Percentiles rank a stretch among this genome's conserved stretches.
Evolutionary conservation across 2,797 vertebrate genomes (phyloP).

Genomic region (Spatula versicolor): DNA sequence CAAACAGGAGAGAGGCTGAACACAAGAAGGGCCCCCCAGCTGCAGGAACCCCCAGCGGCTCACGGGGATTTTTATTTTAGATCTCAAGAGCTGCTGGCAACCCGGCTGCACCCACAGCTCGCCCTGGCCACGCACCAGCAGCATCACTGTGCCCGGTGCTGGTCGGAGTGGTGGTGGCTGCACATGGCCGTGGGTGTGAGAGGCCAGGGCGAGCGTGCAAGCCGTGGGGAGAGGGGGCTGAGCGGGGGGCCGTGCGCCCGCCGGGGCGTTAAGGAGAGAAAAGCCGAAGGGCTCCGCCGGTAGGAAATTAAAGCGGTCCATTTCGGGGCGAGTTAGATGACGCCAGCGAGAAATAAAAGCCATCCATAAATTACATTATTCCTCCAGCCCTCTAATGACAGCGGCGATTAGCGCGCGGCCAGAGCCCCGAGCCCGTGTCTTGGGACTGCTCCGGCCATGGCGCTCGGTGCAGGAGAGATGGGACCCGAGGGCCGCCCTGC

Average conservation of each 20-base stretch:
- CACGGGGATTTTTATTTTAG: background rate
- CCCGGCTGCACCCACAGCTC: background rate
- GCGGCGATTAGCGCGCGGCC: background rate
- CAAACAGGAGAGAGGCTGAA: background rate
- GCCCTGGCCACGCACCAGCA: fast-evolving
- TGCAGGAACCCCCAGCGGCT: background rate
- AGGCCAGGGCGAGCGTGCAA: background rate
- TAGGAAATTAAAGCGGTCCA: constrained; percentile 33
- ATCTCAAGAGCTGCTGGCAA: background rate
- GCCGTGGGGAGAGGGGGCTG: background rate
- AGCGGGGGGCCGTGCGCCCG: background rate
- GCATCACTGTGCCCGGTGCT: fast-evolving
- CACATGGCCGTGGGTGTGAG: constrained; percentile 15
- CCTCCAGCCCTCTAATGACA: constrained; percentile 39
- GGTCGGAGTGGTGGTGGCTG: background rate
- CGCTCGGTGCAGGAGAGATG: background rate
- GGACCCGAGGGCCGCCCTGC: background rate
- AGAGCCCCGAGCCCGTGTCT: background rate
- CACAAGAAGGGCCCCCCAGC: background rate
- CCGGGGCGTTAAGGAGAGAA: background rate
- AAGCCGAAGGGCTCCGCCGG: background rate
- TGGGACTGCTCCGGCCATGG: background rate
- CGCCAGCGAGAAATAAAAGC: constrained; percentile 60
- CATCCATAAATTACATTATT: constrained; percentile 52
- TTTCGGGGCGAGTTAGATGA: constrained; percentile 55